phyloP scores from a whole-genome alignment of 2,797 vertebrate species.

The Vireo griseus region DNA sequence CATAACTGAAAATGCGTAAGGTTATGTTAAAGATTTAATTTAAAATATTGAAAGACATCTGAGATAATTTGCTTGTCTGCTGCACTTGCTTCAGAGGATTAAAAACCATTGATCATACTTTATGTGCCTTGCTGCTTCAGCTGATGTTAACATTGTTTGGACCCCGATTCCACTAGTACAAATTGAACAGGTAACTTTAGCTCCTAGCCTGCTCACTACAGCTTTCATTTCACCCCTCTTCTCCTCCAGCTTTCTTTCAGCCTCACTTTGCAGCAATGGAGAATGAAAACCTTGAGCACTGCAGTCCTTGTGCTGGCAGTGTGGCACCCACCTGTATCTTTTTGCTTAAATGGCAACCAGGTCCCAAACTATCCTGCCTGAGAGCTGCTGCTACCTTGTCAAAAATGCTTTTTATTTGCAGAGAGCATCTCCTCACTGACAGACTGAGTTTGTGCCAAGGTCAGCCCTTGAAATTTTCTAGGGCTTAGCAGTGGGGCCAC shows the following conservation, averaged over 20 bases:
- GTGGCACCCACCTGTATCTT: background rate
- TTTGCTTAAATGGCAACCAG: background rate
- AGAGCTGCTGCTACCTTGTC: background rate
- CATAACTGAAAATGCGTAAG: constrained; percentile 7
- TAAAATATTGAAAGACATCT: background rate
- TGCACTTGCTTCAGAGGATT: background rate
- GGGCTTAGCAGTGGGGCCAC: background rate
- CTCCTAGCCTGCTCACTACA: background rate
- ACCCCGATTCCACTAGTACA: background rate
- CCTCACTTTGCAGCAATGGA: background rate
- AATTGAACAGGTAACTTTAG: background rate
- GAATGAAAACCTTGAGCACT: background rate
- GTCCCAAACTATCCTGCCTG: background rate
- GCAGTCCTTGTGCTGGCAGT: background rate
- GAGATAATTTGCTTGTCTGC: constrained; percentile 10
- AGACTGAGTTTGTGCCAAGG: background rate
- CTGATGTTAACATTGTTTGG: background rate
- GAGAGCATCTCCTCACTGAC: background rate
- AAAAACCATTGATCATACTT: background rate
- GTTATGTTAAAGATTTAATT: constrained; percentile 8
- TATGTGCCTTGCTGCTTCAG: constrained; percentile 23
- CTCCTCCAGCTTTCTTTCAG: constrained; percentile 3
- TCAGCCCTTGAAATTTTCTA: background rate
- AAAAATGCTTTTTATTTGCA: background rate
- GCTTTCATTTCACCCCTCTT: background rate